phyloP scores from a whole-genome alignment of 1,140 invertebrate species.

The Pararge aegeria region DNA sequence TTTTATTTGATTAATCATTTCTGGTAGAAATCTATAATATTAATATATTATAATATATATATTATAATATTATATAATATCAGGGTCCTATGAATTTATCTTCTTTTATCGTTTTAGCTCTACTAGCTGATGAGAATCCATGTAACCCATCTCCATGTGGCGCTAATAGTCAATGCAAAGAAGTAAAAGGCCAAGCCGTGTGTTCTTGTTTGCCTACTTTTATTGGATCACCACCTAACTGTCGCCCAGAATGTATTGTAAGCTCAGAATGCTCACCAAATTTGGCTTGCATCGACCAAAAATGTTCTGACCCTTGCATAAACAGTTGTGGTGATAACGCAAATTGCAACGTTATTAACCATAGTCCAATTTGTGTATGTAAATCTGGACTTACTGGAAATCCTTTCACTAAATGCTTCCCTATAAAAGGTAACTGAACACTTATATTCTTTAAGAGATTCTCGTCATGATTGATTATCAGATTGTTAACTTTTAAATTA shows the following conservation, averaged over 20 bases:
- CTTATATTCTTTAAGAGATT: no score
- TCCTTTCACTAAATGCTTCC: conserved; percentile 85
- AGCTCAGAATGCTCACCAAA: conserved; percentile 85
- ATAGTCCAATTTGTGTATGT: conserved; percentile 87
- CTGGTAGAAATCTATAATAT: no score
- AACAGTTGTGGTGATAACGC: conserved; percentile 88
- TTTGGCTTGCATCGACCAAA: conserved; percentile 83
- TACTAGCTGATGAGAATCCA: conserved; percentile 66
- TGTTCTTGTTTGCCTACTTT: conserved; percentile 87
- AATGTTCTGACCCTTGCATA: conserved; percentile 85
- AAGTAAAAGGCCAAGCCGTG: conserved; percentile 82
- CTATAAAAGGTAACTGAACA: conserved; percentile 78
- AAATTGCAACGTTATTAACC: conserved; percentile 88
- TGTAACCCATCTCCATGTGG: conserved; percentile 87
- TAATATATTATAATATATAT: no score
- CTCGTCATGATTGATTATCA: no score
- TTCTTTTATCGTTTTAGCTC: conserved; percentile 37
- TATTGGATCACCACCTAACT: conserved; percentile 86
- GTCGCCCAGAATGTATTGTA: conserved; percentile 86
- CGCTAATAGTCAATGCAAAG: conserved; percentile 86
- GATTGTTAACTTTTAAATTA: conserved; percentile 11
- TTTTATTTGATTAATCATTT: no score
- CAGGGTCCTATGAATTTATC: not conserved
- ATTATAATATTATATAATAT: no score
- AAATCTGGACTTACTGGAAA: conserved; percentile 84